Evolutionary conservation across 1,140 invertebrate genomes (phyloP).

Genomic region (Micrasema longulum): DNA sequence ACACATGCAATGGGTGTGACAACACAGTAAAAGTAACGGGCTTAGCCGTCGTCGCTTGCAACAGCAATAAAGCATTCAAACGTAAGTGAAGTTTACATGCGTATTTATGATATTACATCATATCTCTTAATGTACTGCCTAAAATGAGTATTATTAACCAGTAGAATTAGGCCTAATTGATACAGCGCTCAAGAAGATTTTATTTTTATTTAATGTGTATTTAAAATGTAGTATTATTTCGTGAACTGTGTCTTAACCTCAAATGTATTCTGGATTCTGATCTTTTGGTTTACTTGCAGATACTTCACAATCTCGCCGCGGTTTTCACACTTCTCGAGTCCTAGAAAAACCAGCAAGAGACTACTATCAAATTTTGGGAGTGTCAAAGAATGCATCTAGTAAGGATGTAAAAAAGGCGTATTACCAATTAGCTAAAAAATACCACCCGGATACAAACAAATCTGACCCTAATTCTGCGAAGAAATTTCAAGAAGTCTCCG

Average conservation of each 20-base stretch:
- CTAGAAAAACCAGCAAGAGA: constrained; percentile 73
- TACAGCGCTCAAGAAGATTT: no score
- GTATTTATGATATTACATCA: constrained; percentile 63
- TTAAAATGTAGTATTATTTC: no score
- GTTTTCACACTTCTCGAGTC: constrained; percentile 67
- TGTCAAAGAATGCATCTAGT: constrained; percentile 86
- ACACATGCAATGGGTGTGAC: constrained; percentile 63
- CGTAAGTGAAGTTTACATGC: constrained; percentile 64
- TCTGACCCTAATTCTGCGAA: constrained; percentile 88
- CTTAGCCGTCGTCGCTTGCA: constrained; percentile 52
- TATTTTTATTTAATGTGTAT: no score
- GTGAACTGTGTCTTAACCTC: constrained; percentile 8
- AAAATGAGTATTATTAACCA: constrained; percentile 40
- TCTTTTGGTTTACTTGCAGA: constrained; percentile 21
- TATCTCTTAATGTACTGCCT: constrained; percentile 41
- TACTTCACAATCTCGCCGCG: constrained; percentile 57
- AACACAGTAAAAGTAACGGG: constrained; percentile 56
- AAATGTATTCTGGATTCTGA: constrained; percentile 20
- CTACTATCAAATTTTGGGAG: constrained; percentile 96
- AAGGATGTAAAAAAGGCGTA: constrained; percentile 99
- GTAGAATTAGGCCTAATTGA: no score
- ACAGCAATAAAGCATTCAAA: constrained; percentile 58
- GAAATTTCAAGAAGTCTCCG: constrained; percentile 98
- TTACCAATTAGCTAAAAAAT: constrained; percentile 97
- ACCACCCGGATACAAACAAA: constrained; percentile 99